Base-by-base conservation (phyloP, 1,140 invertebrate species). In the Babylonia areolata region DNA sequence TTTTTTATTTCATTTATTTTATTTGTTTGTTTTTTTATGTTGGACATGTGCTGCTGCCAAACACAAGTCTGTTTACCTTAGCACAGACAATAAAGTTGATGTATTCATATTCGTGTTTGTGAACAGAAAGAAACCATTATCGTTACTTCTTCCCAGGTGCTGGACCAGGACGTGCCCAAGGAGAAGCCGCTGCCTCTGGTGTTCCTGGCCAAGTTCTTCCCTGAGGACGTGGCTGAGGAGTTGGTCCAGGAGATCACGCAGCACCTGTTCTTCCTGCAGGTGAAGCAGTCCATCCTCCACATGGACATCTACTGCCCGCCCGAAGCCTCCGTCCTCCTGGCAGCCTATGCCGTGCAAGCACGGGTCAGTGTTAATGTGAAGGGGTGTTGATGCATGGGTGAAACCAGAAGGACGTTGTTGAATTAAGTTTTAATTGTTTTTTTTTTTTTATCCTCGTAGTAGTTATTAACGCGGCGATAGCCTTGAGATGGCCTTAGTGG, bases 161-260 rank as follows among this genome's bases (percentile, higher is more conserved):
- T 93, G 78, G 91, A 92, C 77, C 92, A 94, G 86, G 91, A 91
- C 87, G 98, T 95, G 15, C 88, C 91, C 42, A 99, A 99, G 94
- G 98, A 99, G 94, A 97, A 97, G 92, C 98, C 98, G n/a, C 95
- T 99, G 79, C 98, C 98, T 93, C 99, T 99, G 95, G 98, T 98
- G 93, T 99, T 99, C 95, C 97, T 99, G 88, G 98, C 98, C 93
- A 99, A 99, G 96, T 99, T 99, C 95, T 99, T 99, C 95, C 99
- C 99, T 0, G 99, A 99, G 95, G 99, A 99, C 95, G 98, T 99
- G n/a, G 97, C 97, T 79, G 98, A 99, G 93, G 99, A 99, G 95
- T 96, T 99, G 79, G 99, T 99, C 92, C 99, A 99, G 94, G 99
- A 99, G 93, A 99, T 99, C 91, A 99, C 99, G 1, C 92, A 99